These are phyloP conservation scores for Drosophila ambigua DNA, from an alignment of 1,140 invertebrate species.

Conservation along the genomic window DNA sequence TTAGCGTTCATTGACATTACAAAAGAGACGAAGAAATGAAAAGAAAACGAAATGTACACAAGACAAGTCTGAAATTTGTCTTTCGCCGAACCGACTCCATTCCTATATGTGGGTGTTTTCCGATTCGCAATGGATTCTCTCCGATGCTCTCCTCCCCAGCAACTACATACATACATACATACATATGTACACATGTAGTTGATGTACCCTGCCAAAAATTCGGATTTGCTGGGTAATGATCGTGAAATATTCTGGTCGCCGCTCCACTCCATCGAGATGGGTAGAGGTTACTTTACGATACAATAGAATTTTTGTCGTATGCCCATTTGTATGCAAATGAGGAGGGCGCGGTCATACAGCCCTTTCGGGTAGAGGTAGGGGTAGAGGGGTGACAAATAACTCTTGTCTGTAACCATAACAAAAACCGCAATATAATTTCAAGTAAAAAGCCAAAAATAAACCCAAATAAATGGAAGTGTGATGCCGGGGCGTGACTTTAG, in stretches of 20 bases:
- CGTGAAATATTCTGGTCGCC: slow-evolving; percentile 47
- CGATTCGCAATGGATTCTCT: slow-evolving; percentile 7
- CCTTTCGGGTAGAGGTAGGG: slow-evolving; percentile 4
- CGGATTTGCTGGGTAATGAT: slow-evolving; percentile 36
- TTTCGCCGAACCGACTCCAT: slow-evolving; percentile 36
- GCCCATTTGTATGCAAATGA: slow-evolving; percentile 45
- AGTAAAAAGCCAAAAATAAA: slow-evolving; percentile 59
- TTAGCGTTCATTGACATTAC: slow-evolving; percentile 76
- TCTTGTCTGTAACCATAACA: slow-evolving; percentile 38
- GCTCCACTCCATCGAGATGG: slow-evolving; percentile 3
- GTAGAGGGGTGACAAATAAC: slow-evolving; percentile 45
- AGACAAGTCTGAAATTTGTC: slow-evolving; percentile 59
- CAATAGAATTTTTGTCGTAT: slow-evolving; percentile 22
- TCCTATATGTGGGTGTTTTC: slow-evolving; percentile 34
- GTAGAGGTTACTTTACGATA: slow-evolving; percentile 12
- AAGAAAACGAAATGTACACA: slow-evolving; percentile 42
- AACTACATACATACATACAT: not conserved
- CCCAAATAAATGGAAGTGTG: slow-evolving; percentile 62
- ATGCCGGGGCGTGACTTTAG: slow-evolving; percentile 70
- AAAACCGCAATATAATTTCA: slow-evolving; percentile 40
- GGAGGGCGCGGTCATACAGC: slow-evolving; percentile 42
- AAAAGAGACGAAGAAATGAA: slow-evolving; percentile 52
- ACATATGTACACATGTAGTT: not conserved
- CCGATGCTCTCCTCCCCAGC: not conserved
- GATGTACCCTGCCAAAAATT: slow-evolving; percentile 12